Conservation (phyloP, 2,888 invertebrate species). For the Cataglyphis livida region DNA sequence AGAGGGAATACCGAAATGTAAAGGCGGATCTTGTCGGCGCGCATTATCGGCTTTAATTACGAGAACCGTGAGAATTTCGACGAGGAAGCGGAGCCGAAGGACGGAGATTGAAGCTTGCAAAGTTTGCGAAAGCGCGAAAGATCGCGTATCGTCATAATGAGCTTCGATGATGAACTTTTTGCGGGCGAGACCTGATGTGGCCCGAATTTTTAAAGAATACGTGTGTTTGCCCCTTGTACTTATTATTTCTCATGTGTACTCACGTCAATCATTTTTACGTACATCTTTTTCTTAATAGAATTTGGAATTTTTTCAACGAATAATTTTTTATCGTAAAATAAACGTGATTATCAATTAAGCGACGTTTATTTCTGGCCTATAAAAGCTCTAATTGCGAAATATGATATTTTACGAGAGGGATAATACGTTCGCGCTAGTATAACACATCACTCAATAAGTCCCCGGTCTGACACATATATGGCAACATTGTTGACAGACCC, state of each 20-base stretch:
- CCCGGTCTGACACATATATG: no score
- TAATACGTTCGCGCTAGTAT: no score
- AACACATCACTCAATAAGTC: no score
- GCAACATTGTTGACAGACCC: no score
- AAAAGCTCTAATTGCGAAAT: no score
- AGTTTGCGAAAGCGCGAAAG: constrained; percentile 64
- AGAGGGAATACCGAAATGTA: constrained; percentile 60
- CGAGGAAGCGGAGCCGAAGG: constrained; percentile 49
- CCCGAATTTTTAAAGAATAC: constrained; percentile 27
- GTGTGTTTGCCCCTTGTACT: constrained; percentile 20
- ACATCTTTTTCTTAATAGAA: neutral
- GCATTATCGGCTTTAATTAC: constrained; percentile 71
- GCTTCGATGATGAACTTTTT: constrained; percentile 52
- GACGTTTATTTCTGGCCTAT: neutral
- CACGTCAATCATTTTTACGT: neutral
- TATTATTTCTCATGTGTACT: neutral
- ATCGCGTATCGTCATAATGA: constrained; percentile 68
- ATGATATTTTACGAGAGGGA: neutral
- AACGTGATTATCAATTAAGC: neutral
- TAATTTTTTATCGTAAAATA: neutral
- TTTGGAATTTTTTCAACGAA: neutral
- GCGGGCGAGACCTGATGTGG: constrained; percentile 12
- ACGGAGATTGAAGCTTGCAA: constrained; percentile 67
- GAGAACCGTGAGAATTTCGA: constrained; percentile 72
- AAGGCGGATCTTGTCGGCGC: constrained; percentile 63